Evolutionary conservation across 2,113 vertebrate genomes (phyloP).

Genomic region (Lucifuga dentata): DNA sequence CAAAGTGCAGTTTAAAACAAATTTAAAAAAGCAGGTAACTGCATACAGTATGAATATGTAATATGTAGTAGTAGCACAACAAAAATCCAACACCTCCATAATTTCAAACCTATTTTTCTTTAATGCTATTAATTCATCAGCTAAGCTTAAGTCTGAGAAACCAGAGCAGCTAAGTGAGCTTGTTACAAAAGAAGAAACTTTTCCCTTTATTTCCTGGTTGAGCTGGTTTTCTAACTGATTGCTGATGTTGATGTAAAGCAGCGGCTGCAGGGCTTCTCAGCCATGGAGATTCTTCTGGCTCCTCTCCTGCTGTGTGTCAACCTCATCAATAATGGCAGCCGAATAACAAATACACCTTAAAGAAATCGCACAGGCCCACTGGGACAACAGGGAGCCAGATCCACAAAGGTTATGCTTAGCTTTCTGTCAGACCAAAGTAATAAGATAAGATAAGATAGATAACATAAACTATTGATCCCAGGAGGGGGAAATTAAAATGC

Average conservation of each 20-base stretch:
- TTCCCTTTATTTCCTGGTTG: not conserved
- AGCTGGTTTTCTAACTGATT: conserved; percentile 31
- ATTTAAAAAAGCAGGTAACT: too few relatives aligned
- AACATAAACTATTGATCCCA: too few relatives aligned
- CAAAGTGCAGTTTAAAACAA: too few relatives aligned
- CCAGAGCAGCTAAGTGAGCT: too few relatives aligned
- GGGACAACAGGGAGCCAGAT: conserved; percentile 35
- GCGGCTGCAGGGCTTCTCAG: conserved; percentile 37
- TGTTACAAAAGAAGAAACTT: conserved; percentile 20
- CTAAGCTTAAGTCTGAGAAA: too few relatives aligned
- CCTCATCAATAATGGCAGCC: conserved; percentile 62
- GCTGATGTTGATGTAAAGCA: conserved; percentile 36
- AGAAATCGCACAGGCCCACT: conserved; percentile 43
- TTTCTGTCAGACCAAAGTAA: too few relatives aligned
- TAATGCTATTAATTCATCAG: conserved; percentile 44
- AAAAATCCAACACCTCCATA: not conserved
- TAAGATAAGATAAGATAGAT: too few relatives aligned
- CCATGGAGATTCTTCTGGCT: conserved; percentile 39
- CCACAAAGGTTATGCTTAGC: conserved; percentile 61
- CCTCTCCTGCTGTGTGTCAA: conserved; percentile 70
- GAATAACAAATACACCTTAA: conserved; percentile 69
- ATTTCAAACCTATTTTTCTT: conserved; percentile 35
- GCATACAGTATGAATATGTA: too few relatives aligned
- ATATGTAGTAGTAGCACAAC: conserved; percentile 16
- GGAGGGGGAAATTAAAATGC: too few relatives aligned